phyloP scores from a whole-genome alignment of 2,113 vertebrate species.

The Semnornis frantzii region DNA sequence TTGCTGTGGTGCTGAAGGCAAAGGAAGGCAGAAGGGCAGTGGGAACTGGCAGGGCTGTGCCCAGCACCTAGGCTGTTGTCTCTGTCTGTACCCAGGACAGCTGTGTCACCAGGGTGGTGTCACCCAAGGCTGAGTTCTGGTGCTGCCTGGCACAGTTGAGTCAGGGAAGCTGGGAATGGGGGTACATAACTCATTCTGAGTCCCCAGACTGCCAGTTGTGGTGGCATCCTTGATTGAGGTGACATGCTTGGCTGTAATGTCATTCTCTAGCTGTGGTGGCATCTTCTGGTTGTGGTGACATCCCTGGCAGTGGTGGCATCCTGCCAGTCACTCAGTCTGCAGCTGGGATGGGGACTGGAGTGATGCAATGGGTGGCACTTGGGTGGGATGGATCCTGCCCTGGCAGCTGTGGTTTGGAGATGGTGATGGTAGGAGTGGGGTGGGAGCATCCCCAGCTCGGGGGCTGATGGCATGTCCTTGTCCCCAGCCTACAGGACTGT shows the following conservation, averaged over 20 bases:
- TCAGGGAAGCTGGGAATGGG: not conserved
- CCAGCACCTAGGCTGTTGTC: not conserved
- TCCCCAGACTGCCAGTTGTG: not conserved
- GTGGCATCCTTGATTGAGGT: not conserved
- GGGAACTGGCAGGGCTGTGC: not conserved
- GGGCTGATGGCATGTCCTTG: not conserved
- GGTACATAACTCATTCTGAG: not conserved
- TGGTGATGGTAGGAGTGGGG: not conserved
- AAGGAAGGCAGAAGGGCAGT: not conserved
- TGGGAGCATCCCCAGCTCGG: not conserved
- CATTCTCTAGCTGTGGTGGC: not conserved
- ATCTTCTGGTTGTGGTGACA: not conserved
- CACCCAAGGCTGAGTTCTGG: not conserved
- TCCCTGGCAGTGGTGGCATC: not conserved
- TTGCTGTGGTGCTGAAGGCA: not conserved
- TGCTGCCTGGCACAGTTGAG: not conserved
- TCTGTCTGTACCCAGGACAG: not conserved
- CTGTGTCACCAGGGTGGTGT: not conserved
- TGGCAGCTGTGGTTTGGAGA: not conserved
- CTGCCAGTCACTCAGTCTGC: not conserved
- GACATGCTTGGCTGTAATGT: not conserved
- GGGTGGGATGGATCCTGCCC: not conserved
- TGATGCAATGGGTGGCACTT: not conserved
- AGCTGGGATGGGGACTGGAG: not conserved
- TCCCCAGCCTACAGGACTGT: conserved; percentile 77